These are phyloP conservation scores for Vesta saturnalis DNA, from an alignment of 2,888 invertebrate genomes.

Conservation along the genomic window DNA sequence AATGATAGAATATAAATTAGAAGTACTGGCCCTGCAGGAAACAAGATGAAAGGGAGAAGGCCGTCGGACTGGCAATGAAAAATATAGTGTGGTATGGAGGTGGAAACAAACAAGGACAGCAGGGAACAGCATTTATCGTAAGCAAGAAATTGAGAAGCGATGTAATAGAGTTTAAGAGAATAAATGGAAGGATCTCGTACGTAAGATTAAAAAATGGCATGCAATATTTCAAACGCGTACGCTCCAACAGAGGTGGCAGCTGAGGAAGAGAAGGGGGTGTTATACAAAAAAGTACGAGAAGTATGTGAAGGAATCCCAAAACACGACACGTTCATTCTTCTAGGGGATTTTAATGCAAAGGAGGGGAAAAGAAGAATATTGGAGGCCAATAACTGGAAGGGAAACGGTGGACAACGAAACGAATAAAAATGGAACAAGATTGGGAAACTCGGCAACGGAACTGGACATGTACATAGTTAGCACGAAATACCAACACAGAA, in stretches of 20 bases:
- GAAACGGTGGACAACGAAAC: not conserved
- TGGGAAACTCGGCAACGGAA: conserved; percentile 16
- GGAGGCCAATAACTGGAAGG: no score
- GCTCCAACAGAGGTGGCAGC: conserved; percentile 12
- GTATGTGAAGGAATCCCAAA: not conserved
- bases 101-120: not conserved
- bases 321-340: not conserved
- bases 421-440: not conserved
- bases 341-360: conserved; percentile 9
- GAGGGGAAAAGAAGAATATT: not conserved
- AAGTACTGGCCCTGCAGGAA: not conserved
- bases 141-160: not conserved
- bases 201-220: conserved; percentile 1
- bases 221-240: conserved; percentile 10
- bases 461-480: conserved; percentile 11
- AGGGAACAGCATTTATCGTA: not conserved
- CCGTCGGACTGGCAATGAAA: not conserved
- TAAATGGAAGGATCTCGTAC: not conserved
- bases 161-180: not conserved
- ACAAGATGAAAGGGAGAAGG: not conserved
- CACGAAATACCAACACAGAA: conserved; percentile 11
- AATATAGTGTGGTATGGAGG: not conserved
- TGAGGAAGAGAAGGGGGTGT: not conserved
- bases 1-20: conserved; percentile 11
- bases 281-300: not conserved